Evolutionary conservation across 2,888 invertebrate genomes (phyloP).

Genomic region (Ophonus ardosiacus): DNA sequence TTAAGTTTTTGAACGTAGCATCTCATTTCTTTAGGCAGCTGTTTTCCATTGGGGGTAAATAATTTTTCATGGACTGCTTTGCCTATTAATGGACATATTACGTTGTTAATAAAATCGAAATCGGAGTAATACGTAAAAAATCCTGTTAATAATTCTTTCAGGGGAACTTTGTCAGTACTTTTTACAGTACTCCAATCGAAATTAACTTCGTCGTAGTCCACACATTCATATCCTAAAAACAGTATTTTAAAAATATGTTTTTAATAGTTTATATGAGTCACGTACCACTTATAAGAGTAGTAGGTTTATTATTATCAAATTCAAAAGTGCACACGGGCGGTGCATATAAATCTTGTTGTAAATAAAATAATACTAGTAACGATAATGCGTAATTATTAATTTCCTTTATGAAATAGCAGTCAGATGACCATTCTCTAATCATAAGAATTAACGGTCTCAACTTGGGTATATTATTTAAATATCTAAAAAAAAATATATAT

Average conservation of each 20-base stretch:
- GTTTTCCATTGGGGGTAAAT: constrained; percentile 40
- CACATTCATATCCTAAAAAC: constrained; percentile 54
- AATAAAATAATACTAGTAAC: constrained; percentile 59
- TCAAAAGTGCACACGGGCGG: constrained; percentile 44
- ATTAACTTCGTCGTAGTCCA: constrained; percentile 31
- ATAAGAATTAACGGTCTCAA: constrained; percentile 48
- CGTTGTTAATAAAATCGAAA: constrained; percentile 40
- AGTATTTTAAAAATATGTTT: not conserved
- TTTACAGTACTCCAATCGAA: constrained; percentile 45
- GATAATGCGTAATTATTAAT: constrained; percentile 58
- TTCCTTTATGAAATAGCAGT: constrained; percentile 32
- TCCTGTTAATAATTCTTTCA: constrained; percentile 43
- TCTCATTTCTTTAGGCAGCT: constrained; percentile 48
- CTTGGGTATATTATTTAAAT: constrained; percentile 49
- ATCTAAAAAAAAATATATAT: constrained; percentile 11
- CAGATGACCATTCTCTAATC: constrained; percentile 53
- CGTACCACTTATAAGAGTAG: constrained; percentile 45
- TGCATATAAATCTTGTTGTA: constrained; percentile 53
- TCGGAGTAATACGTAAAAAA: constrained; percentile 34
- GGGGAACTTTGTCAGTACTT: not conserved
- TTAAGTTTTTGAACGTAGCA: constrained; percentile 42
- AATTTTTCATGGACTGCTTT: constrained; percentile 40
- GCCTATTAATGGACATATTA: constrained; percentile 52
- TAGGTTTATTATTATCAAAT: constrained; percentile 39
- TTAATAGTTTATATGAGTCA: constrained; percentile 4